A percentile compares a stretch with the other conserved stretches of the same genome.
phyloP scores from a whole-genome alignment of 2,797 vertebrate genomes.

The Anolis apletophallus region DNA sequence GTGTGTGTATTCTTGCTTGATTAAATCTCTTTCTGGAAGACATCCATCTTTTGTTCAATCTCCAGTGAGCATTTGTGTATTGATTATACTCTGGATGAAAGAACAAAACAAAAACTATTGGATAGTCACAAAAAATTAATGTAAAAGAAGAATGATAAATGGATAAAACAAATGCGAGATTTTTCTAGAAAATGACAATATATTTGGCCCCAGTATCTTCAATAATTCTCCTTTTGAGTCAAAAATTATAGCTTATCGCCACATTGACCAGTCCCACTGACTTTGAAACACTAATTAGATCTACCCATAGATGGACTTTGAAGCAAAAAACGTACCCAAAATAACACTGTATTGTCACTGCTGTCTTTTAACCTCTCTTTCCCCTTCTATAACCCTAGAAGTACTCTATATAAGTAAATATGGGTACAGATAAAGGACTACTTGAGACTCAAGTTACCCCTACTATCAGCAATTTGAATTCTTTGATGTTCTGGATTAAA shows the following conservation, averaged over 20 bases:
- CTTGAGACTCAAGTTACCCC: too few relatives aligned
- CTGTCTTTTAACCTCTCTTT: not conserved
- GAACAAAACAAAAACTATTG: slow-evolving; percentile 36
- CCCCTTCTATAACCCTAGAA: not conserved
- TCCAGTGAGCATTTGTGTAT: slow-evolving; percentile 42
- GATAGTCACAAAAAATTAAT: slow-evolving; percentile 16
- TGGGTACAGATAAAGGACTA: too few relatives aligned
- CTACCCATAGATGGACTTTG: not conserved
- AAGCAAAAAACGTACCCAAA: not conserved
- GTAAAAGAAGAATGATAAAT: slow-evolving; percentile 33
- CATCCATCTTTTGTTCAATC: slow-evolving; percentile 44
- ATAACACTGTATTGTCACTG: not conserved
- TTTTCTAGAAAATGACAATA: not conserved
- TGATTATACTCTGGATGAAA: slow-evolving; percentile 51
- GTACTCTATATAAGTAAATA: not conserved
- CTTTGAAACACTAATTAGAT: not conserved
- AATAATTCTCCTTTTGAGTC: not conserved
- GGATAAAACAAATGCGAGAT: slow-evolving; percentile 4
- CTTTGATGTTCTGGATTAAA: too few relatives aligned
- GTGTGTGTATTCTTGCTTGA: slow-evolving; percentile 9
- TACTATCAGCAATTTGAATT: too few relatives aligned
- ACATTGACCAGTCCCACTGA: not conserved
- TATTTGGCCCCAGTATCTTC: not conserved
- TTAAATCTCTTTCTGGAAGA: slow-evolving; percentile 49
- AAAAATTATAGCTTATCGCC: not conserved